Percentiles rank a stretch among this genome's conserved stretches.
Evolutionary conservation across 2,797 vertebrate species (phyloP).

Genomic region (Pseudochromis fuscus): DNA sequence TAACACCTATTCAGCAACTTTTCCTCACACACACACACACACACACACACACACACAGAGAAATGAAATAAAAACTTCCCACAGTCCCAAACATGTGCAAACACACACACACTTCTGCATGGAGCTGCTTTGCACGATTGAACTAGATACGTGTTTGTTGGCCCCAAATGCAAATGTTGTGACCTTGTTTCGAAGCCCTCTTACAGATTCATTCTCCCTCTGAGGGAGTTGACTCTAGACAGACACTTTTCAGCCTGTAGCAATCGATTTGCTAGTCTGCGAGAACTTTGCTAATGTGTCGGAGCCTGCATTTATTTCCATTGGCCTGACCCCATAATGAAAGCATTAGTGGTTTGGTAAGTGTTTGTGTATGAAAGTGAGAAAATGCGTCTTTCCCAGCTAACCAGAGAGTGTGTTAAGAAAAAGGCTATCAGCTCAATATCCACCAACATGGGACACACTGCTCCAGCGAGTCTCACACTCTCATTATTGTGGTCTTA

Average conservation of each 20-base stretch:
- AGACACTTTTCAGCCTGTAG: slow-evolving; percentile 48
- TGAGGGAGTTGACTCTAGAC: slow-evolving; percentile 44
- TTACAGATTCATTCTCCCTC: slow-evolving; percentile 43
- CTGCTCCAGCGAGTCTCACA: slow-evolving; percentile 10
- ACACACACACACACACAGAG: slow-evolving; percentile 5
- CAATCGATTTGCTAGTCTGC: slow-evolving; percentile 42
- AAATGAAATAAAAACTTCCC: slow-evolving; percentile 27
- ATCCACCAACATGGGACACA: slow-evolving; percentile 20
- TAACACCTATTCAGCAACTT: slow-evolving; percentile 85
- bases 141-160: slow-evolving; percentile 58
- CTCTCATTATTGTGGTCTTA: slow-evolving; percentile 45
- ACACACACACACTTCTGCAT: slow-evolving; percentile 10
- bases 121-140: slow-evolving; percentile 31
- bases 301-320: slow-evolving; percentile 45
- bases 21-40: slow-evolving; percentile 46
- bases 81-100: not conserved
- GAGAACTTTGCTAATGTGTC: slow-evolving; percentile 48
- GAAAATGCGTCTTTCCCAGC: slow-evolving; percentile 25
- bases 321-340: slow-evolving; percentile 33
- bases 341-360: slow-evolving; percentile 38
- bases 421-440: slow-evolving; percentile 20
- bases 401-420: slow-evolving; percentile 33
- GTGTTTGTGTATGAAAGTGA: slow-evolving; percentile 29
- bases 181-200: slow-evolving; percentile 62
- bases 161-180: slow-evolving; percentile 69